phyloP scores from a whole-genome alignment of 2,113 vertebrate species.

The Bujurquina vittata region DNA sequence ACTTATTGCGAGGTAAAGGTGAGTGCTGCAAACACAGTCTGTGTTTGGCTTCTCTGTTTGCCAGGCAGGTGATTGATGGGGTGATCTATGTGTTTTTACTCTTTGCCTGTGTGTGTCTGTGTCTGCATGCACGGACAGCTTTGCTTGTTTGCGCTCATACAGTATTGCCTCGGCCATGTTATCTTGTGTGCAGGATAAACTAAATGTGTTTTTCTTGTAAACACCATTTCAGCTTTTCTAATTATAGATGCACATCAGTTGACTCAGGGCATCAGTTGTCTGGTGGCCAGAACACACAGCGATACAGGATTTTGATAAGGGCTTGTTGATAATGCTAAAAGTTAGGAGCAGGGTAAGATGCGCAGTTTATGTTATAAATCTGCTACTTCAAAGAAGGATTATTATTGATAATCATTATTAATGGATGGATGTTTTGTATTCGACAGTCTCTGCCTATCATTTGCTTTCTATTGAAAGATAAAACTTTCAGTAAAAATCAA shows the following conservation, averaged over 20 bases:
- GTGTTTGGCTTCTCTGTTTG: slow-evolving; percentile 61
- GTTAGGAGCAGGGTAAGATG: background rate
- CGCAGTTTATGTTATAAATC: background rate
- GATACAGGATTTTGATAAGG: slow-evolving; percentile 22
- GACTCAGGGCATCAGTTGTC: slow-evolving; percentile 43
- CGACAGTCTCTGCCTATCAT: background rate
- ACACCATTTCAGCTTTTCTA: slow-evolving; percentile 65
- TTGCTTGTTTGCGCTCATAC: slow-evolving; percentile 41
- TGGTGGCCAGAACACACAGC: slow-evolving; percentile 8
- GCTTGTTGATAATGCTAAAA: background rate
- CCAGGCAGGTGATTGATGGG: slow-evolving; percentile 54
- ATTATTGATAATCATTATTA: background rate
- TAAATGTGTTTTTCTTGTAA: slow-evolving; percentile 66
- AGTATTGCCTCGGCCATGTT: slow-evolving; percentile 48
- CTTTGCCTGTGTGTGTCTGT: slow-evolving; percentile 22
- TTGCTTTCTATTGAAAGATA: background rate
- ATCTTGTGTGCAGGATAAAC: slow-evolving; percentile 65
- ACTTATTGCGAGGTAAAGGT: slow-evolving; percentile 31
- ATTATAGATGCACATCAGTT: slow-evolving; percentile 64
- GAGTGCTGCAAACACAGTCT: slow-evolving; percentile 37
- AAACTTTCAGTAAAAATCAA: background rate
- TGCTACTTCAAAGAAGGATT: background rate
- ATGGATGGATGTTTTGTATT: background rate
- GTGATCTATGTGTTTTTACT: slow-evolving; percentile 54
- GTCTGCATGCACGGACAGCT: slow-evolving; percentile 34